Base-by-base conservation (phyloP, 2,797 vertebrate genomes). In the Diplodus puntazzo region DNA sequence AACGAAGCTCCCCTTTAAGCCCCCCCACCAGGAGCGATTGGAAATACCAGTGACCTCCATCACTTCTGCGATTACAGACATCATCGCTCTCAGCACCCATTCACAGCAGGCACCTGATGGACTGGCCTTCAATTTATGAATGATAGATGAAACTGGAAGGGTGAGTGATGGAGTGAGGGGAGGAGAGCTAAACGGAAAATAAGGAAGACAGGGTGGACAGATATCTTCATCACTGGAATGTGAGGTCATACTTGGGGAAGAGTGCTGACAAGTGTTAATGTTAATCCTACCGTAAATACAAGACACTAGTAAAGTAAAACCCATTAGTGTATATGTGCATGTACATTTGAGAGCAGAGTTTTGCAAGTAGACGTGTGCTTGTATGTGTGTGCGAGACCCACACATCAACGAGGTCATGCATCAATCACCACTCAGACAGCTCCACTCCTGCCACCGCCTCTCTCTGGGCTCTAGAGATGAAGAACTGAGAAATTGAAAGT, bases 21-120 rank as follows among this genome's bases (percentile, higher is more conserved):
- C 67, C 58, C 50, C 20, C 2, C 72, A 70, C 18, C 14, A 43
- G 49, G 27, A 55, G 25, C n/a, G 61, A 81, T 23, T 67, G 82
- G 67, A 83, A 80, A 82, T 34, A 42, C 69, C 57, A 60, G 20
- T 80, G 83, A 88, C 88, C 76, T 87, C 79, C 74, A 80, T 90
- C 69, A 82, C 77, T 12, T 60, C 77, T 64, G 71, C 10, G 23
- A 86, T 81, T 83, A 73, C 55, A 70, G 69, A 75, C 87, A 72
- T 84, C 63, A 79, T 82, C 7, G 16, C 79, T 86, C 58, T 52
- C 39, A 72, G 73, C 66, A 68, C 6, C 50, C 21, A 48, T 68
- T 85, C 84, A 53, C 72, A 74, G 84, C 71, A 14, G 76, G 68
- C 14, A 11, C 48, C 54, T 30, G 52, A 59, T 11, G 10, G 46